A percentile compares a stretch with the other conserved stretches of the same genome.
Evolutionary conservation across 2,888 invertebrate species (phyloP).

Genomic region (Onthophagus sagittarius): DNA sequence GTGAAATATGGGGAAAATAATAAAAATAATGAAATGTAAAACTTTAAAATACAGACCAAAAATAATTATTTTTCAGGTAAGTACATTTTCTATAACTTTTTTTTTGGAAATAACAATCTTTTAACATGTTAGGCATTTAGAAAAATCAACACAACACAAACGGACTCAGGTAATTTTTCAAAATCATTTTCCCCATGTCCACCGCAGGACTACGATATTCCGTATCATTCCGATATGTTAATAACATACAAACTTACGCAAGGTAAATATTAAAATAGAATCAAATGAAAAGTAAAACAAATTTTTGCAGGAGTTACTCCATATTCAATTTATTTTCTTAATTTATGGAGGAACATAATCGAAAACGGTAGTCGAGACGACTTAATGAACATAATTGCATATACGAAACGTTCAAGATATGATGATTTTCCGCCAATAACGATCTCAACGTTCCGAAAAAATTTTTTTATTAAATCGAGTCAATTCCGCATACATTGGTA

Average conservation of each 20-base stretch:
- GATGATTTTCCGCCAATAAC: neutral
- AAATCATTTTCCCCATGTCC: neutral
- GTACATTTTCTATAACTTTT: too few relatives aligned
- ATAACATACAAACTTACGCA: neutral
- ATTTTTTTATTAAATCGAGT: neutral
- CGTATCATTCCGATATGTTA: neutral
- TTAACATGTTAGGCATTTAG: neutral
- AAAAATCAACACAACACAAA: neutral
- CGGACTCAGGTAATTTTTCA: neutral
- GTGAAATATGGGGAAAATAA: neutral
- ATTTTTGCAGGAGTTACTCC: neutral
- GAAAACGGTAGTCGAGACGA: neutral
- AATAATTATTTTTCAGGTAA: neutral
- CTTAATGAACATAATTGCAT: neutral
- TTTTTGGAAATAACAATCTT: neutral
- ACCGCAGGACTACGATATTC: neutral
- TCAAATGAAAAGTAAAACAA: too few relatives aligned
- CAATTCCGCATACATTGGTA: neutral
- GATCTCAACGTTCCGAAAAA: neutral
- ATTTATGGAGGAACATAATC: neutral
- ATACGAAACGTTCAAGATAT: neutral
- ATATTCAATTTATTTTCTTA: neutral
- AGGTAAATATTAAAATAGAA: neutral
- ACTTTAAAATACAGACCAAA: neutral
- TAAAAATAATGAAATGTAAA: neutral